These are phyloP conservation scores for Polydrusus pterygomalis DNA, from an alignment of 2,888 invertebrate species.

Conservation along the genomic window DNA sequence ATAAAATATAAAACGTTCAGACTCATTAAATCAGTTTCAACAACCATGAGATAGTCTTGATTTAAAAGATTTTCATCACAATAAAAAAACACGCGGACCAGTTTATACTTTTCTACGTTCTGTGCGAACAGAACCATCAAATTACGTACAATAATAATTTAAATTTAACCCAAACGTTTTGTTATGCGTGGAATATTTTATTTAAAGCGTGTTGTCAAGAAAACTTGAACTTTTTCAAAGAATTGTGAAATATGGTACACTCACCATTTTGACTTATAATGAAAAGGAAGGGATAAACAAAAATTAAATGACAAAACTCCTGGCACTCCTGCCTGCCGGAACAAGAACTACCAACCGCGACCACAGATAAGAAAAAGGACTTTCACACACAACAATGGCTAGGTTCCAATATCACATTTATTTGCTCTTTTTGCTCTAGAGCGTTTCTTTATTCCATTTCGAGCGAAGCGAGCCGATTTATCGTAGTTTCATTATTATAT, in stretches of 20 bases:
- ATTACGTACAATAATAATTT: background rate
- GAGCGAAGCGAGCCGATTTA: too few relatives aligned
- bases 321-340: background rate
- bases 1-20: slow-evolving; percentile 67
- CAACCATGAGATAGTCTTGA: slow-evolving; percentile 65
- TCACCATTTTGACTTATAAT: background rate
- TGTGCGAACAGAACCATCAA: background rate
- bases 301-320: background rate
- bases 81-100: slow-evolving; percentile 38
- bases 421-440: too few relatives aligned
- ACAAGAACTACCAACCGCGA: background rate
- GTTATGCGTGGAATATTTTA: background rate
- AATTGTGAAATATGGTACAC: background rate
- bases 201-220: background rate
- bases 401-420: too few relatives aligned
- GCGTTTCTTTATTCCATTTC: too few relatives aligned
- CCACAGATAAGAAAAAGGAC: too few relatives aligned
- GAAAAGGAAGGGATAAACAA: background rate
- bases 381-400: too few relatives aligned
- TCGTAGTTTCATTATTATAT: too few relatives aligned
- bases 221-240: background rate
- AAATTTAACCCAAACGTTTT: background rate
- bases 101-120: background rate
- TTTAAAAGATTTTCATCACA: slow-evolving; percentile 56
- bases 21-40: slow-evolving; percentile 79